Evolutionary conservation across 2,797 vertebrate species (phyloP).

Genomic region (Threskiornis aethiopicus): DNA sequence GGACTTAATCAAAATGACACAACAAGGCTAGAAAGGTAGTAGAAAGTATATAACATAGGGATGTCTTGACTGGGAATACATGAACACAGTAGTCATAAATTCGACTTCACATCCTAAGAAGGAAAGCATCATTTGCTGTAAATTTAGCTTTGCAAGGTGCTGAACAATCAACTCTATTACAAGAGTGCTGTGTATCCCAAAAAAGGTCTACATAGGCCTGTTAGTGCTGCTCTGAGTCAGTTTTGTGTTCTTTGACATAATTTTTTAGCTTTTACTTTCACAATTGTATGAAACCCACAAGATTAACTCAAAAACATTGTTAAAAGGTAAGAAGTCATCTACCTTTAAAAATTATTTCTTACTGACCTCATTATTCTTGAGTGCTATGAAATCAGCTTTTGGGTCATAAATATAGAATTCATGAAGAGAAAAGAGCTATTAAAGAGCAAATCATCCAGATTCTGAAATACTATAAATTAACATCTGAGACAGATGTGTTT

Average conservation of each 20-base stretch:
- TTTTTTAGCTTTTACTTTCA: background rate
- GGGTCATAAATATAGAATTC: constrained; percentile 6
- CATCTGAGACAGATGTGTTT: constrained; percentile 38
- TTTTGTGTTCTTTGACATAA: background rate
- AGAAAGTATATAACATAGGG: background rate
- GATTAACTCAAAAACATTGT: background rate
- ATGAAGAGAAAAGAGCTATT: constrained; percentile 19
- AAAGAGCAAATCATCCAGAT: constrained; percentile 35
- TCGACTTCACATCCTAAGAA: background rate
- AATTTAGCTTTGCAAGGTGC: background rate
- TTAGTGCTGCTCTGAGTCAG: background rate
- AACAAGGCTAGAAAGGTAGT: background rate
- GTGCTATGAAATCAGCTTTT: background rate
- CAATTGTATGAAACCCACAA: background rate
- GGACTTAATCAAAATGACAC: background rate
- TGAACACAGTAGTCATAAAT: background rate
- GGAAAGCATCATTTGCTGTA: background rate
- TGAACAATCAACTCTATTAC: background rate
- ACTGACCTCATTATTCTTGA: background rate
- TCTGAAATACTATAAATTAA: constrained; percentile 51
- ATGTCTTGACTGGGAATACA: background rate
- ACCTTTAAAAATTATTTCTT: background rate
- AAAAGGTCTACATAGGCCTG: background rate
- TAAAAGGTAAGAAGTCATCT: background rate
- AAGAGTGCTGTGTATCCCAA: background rate